Base-by-base conservation (phyloP, 2,888 invertebrate genomes). In the Drosophila quinaria region DNA sequence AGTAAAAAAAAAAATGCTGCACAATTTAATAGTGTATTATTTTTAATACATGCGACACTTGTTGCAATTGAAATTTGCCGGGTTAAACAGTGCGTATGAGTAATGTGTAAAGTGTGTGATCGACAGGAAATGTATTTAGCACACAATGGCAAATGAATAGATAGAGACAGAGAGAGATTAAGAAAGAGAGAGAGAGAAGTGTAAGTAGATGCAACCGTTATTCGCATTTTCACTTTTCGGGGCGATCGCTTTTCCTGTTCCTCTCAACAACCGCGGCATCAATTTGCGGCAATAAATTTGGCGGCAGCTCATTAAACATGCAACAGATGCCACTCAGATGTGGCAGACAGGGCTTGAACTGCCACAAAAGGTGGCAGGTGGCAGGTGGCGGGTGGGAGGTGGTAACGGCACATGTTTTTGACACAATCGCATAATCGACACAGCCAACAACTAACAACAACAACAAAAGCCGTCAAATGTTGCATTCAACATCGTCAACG, bases 281-380 rank as follows among this genome's bases (percentile, higher is more conserved):
- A 77, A 74, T 88, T 74, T 80, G 69, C 56, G 55, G 83, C 87
- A 62, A 80, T 86, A 86, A 71, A 86, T 74, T 78, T 88, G 49
- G 68, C 63, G 84, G 70, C 89, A 88, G 81, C 87, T 81, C 89
- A 85, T 85, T 85, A 80, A 83, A 84, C 78, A 84, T 84, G 89
- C 89, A 83, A 73, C 59, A 42, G 41, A 1, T 29, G 58, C 39
- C 63, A 64, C 25, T 25, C 49, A 44, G 51, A 49, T 59, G 61
- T 56, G 61, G 49, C 59, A 54, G 50, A 60, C 56, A 37, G 35
- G 3, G 11, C n/a, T n/a, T 19, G 42, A 15, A 15, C 33, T 52
- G 44, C 61, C 55, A 55, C 61, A 46, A 47, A 56, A 56, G 62
- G 56, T 63, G 56, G 66, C 51, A 50, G 64, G 51, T 25, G 56